A percentile compares a stretch with the other conserved stretches of the same genome.
These are phyloP conservation scores for Epirrhoe tristata DNA, from an alignment of 2,888 invertebrate species.

Conservation along the genomic window DNA sequence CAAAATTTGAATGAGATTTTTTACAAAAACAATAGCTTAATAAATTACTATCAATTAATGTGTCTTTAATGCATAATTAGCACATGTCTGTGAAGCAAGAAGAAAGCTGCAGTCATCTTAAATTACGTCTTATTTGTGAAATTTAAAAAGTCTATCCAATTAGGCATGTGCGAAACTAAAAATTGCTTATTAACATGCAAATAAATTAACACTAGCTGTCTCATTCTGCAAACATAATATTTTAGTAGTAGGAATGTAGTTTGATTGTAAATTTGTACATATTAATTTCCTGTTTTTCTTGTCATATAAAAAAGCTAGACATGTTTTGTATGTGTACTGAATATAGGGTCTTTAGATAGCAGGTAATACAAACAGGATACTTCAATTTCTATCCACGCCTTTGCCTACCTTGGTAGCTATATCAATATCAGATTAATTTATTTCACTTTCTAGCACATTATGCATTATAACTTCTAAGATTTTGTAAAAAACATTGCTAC, in stretches of 20 bases:
- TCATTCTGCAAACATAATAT: neutral
- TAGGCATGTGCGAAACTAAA: constrained; percentile 1
- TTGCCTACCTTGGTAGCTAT: too few species aligned
- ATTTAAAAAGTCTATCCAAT: neutral
- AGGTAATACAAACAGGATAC: too few species aligned
- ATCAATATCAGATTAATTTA: too few species aligned
- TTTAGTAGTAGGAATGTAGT: neutral
- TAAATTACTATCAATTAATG: neutral
- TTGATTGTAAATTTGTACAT: neutral
- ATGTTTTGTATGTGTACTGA: too few species aligned
- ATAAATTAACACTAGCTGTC: neutral
- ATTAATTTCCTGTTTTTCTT: neutral
- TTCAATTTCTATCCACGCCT: too few species aligned
- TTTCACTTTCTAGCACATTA: neutral
- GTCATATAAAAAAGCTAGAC: neutral
- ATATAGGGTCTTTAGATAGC: too few species aligned
- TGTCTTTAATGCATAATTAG: neutral
- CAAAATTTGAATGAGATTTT: too few species aligned
- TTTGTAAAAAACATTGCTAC: constrained; percentile 12
- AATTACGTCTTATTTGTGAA: neutral
- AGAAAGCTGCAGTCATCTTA: too few species aligned
- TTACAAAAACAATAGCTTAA: too few species aligned
- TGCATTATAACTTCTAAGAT: neutral
- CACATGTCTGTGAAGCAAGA: neutral
- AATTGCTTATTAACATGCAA: constrained; percentile 2